A percentile compares a stretch with the other conserved stretches of the same genome.
phyloP scores from a whole-genome alignment of 1,140 invertebrate genomes.

The Saccostrea glomerata region DNA sequence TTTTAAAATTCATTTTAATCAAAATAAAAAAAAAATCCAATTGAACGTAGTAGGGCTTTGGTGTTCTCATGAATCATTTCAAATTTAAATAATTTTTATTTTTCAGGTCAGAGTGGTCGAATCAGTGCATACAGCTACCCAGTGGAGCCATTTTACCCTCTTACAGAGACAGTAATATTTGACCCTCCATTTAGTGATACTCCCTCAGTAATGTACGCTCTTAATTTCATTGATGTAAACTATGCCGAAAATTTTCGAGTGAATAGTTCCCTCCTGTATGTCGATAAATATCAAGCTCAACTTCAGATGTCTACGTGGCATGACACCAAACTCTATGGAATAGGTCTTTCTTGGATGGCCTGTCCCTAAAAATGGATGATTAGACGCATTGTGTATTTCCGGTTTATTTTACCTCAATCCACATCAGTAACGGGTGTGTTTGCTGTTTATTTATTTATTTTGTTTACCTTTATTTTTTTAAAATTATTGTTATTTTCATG shows the following conservation, averaged over 20 bases:
- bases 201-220: not conserved
- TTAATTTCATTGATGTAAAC: slow-evolving; percentile 19
- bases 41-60: too few species aligned
- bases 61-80: too few species aligned
- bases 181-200: not conserved
- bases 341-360: slow-evolving; percentile 26
- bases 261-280: not conserved
- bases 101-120: slow-evolving; percentile 13
- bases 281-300: not conserved
- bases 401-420: not conserved
- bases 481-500: too few species aligned
- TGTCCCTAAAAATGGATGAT: not conserved
- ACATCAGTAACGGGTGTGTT: not conserved
- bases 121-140: slow-evolving; percentile 17
- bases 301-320: slow-evolving; percentile 31
- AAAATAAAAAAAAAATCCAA: too few species aligned
- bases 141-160: not conserved
- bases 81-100: not conserved
- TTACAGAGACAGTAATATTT: not conserved
- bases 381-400: not conserved
- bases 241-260: slow-evolving; percentile 25
- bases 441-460: not conserved
- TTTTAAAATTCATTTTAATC: not conserved
- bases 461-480: not conserved
- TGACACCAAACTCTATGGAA: slow-evolving; percentile 32